Evolutionary conservation across 2,113 vertebrate species (phyloP).

Genomic region (Antechinus flavipes): DNA sequence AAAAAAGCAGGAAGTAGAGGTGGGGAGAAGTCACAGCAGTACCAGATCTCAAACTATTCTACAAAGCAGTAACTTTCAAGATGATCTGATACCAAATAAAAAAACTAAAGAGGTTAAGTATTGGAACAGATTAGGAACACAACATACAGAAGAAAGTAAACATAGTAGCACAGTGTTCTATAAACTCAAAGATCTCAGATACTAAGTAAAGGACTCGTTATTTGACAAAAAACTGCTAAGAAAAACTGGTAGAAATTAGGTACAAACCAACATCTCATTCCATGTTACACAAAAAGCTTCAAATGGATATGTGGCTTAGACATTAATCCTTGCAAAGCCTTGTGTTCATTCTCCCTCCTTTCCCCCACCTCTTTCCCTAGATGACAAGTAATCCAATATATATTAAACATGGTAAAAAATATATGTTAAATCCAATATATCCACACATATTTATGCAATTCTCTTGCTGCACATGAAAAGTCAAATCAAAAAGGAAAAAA

Average conservation of each 20-base stretch:
- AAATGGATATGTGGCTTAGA: background rate
- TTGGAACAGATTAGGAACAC: background rate
- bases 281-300: background rate
- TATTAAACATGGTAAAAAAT: too few species aligned
- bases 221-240: background rate
- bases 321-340: too few species aligned
- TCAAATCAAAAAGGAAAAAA: too few species aligned
- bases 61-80: background rate
- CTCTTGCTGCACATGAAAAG: too few species aligned
- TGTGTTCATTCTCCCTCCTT: too few species aligned
- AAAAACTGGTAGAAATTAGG: background rate
- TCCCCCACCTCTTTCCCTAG: too few species aligned
- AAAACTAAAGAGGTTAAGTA: background rate
- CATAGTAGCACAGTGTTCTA: background rate
- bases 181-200: background rate
- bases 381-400: too few species aligned
- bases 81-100: background rate
- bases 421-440: too few species aligned
- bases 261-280: background rate
- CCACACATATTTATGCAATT: too few species aligned
- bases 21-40: background rate
- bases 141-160: background rate
- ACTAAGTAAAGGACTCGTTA: background rate
- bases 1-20: background rate
- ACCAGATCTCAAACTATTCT: background rate